Conservation (phyloP, 23 tunicate genomes). For the Styela plicata region DNA sequence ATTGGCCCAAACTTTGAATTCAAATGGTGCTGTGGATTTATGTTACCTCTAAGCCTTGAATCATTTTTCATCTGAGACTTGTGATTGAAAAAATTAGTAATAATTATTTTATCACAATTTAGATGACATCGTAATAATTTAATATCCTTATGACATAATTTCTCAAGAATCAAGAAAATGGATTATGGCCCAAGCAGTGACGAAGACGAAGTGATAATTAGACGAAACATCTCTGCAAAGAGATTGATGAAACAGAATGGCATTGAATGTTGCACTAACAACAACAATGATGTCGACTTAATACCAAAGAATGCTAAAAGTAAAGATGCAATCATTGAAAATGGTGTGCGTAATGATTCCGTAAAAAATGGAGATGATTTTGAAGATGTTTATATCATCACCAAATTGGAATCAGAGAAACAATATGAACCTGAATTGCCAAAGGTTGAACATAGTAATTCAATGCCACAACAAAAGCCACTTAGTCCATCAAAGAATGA, state of each 20-base stretch:
- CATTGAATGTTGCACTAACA: background rate
- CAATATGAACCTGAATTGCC: background rate
- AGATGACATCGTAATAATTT: too few relatives aligned
- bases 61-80: too few relatives aligned
- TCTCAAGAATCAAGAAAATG: background rate
- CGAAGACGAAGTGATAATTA: constrained; percentile 2
- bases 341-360: background rate
- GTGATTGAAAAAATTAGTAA: too few relatives aligned
- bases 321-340: background rate
- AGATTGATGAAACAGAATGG: background rate
- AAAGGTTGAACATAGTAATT: background rate
- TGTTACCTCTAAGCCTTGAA: too few relatives aligned
- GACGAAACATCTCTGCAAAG: background rate
- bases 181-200: constrained; percentile 8
- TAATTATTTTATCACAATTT: too few relatives aligned
- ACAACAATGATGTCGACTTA: constrained; percentile 2
- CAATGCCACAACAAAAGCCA: background rate
- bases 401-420: background rate
- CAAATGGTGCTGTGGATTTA: too few relatives aligned
- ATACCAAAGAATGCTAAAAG: background rate
- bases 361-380: background rate
- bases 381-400: background rate
- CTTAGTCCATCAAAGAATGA: background rate
- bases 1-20: too few relatives aligned
- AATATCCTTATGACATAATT: too few relatives aligned